Conservation (phyloP, 2,113 vertebrate genomes). For the Eulemur macaco region DNA sequence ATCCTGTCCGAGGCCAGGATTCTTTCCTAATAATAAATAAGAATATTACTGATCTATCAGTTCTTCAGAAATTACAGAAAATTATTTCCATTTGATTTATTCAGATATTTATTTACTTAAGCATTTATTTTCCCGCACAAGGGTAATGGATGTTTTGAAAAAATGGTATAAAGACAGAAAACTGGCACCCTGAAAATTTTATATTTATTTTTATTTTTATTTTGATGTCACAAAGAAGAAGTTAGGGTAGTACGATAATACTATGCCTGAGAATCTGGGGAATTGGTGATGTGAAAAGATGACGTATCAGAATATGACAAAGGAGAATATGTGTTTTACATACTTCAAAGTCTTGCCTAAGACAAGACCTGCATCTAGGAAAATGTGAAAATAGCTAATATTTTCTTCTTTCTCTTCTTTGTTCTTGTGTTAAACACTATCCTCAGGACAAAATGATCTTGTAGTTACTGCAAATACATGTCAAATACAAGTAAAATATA, state of each 20-base stretch:
- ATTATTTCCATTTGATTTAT: background rate
- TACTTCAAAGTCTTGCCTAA: background rate
- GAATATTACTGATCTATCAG: background rate
- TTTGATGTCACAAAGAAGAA: background rate
- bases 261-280: background rate
- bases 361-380: background rate
- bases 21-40: background rate
- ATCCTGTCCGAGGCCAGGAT: background rate
- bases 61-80: background rate
- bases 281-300: background rate
- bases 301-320: background rate
- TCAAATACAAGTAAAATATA: slow-evolving; percentile 6
- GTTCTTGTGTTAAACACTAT: background rate
- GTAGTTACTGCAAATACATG: background rate
- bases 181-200: background rate
- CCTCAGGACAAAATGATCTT: background rate
- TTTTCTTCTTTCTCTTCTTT: background rate
- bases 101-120: background rate
- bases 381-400: background rate
- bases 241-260: background rate
- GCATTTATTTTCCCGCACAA: background rate
- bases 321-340: background rate
- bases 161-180: background rate
- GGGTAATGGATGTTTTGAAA: background rate
- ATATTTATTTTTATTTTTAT: background rate